phyloP scores from a whole-genome alignment of 2,113 vertebrate genomes.

The Zeus faber region DNA sequence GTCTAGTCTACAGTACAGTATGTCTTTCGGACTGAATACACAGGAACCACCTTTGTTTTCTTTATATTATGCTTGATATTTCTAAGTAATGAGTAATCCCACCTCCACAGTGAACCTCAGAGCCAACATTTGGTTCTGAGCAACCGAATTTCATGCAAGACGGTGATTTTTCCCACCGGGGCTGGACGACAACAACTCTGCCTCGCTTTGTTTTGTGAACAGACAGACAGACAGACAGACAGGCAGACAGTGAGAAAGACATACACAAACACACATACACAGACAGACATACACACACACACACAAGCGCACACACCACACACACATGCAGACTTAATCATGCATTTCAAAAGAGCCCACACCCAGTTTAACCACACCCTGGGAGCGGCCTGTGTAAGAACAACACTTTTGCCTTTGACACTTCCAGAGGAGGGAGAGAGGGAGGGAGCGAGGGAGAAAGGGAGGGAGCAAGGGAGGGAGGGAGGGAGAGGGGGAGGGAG shows the following conservation, averaged over 20 bases:
- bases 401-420: conserved; percentile 30
- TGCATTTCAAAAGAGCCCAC: conserved; percentile 13
- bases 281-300: neutral
- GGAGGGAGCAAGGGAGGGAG: neutral
- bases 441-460: neutral
- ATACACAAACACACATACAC: conserved; percentile 2
- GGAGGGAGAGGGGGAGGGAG: neutral
- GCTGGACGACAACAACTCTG: neutral
- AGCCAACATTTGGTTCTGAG: no score
- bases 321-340: no score
- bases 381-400: conserved; percentile 9
- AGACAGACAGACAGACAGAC: neutral
- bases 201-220: neutral
- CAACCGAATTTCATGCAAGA: no score
- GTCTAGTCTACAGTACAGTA: no score
- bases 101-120: no score
- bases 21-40: no score
- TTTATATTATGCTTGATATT: no score
- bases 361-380: conserved; percentile 40
- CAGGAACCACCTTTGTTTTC: no score
- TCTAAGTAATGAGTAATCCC: no score
- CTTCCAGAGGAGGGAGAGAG: neutral
- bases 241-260: neutral
- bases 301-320: neutral
- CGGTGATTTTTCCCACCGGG: no score